Evolutionary conservation across 1,140 invertebrate species (phyloP), one percentile per base, ranked within the genome.

Genomic region (Bombus haemorrhoidalis): DNA sequence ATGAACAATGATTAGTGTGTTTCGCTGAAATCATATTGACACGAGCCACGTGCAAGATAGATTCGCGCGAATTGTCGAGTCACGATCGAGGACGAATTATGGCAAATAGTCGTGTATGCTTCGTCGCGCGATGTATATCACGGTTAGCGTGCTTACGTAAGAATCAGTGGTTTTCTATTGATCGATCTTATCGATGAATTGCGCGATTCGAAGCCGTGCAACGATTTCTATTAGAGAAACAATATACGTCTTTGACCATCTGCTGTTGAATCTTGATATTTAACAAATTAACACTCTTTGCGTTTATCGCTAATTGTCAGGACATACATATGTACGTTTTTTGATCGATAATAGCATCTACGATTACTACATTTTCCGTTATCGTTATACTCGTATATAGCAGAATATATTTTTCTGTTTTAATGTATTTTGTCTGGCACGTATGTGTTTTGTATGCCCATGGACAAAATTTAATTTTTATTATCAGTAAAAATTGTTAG

Each of bases 1-100:
- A 84, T 89, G 85, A 81, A 89, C 87, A 89, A 84, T 83, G 85
- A 89, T 89, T 86, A 78, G 77, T 39, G 87, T 86, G 87, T 89
- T 89, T 83, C 76, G 62, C 43, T 81, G 76, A 86, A 71, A 72
- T 86, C 77, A 66, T 84, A 86, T 89, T 86, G 87, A 89, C 76
- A 57, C 87, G 66, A 86, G 79, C 57, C 85, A 89, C 87, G 85
- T 69, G 88, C 81, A 57, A 77, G 25, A 64, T 73, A 41, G 59
- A 81, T 81, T 81, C 39, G 71, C 71, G 25, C 43, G 84, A 85
- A 68, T 81, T 59, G 71, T 68, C 84, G 71, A 85, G 88, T 89
- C 87, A 64, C 84, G 84, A 89, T 83, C 47, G 69, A 34, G 68
- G 22, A 64, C 39, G 81, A 89, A 89, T 89, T 77, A 62, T 74